Evolutionary conservation across 1,140 invertebrate species (phyloP), one percentile per base, ranked within the genome.

Genomic region (Drosophila paulistorum): DNA sequence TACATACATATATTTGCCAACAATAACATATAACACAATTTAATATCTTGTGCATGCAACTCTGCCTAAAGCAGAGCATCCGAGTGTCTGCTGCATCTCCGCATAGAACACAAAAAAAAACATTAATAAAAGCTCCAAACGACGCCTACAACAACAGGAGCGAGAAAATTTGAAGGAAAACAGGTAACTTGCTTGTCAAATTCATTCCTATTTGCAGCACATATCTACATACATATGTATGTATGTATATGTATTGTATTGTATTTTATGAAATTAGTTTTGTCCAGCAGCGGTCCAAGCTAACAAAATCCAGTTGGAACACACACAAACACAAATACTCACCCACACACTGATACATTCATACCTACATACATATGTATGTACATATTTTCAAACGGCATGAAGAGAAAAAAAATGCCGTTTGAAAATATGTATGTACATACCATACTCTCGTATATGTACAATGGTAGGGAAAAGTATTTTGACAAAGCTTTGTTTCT

Each of bases 151-250:
- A 20, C 13, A 20, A 51, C 45, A 75, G 48, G 23, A 45, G 58
- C 9, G 13, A 51, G 23, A 66, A 66, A 58, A 58, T 4, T 20
- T 65, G 1, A 23, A 64, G 48, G 30, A 64, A 64, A 60, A 39
- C 85, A 85, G 81, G 81, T 85, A 85, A 85, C 85, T 85, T 85
- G 82, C 81, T 79, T 83, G 81, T 72, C 72, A 75, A 62, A 71
- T 58, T 68, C 35, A 10, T 65, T 71, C 68, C 71, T 63, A 30
- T 6, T 30, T 7, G 30, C 30, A 30, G 30, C 30, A 7, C 30
- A n/a, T n/a, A n/a, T n/a, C n/a, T n/a, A n/a, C n/a, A 30, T 30
- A 23, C 23, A 23, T 23, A 23, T 23, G 23, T 23, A 26, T 26
- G 23, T 26, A 26, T 26, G 23, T 26, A 23, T 23, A 23, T 23